phyloP scores from a whole-genome alignment of 1,140 invertebrate species.

The Acromyrmex charruanus region DNA sequence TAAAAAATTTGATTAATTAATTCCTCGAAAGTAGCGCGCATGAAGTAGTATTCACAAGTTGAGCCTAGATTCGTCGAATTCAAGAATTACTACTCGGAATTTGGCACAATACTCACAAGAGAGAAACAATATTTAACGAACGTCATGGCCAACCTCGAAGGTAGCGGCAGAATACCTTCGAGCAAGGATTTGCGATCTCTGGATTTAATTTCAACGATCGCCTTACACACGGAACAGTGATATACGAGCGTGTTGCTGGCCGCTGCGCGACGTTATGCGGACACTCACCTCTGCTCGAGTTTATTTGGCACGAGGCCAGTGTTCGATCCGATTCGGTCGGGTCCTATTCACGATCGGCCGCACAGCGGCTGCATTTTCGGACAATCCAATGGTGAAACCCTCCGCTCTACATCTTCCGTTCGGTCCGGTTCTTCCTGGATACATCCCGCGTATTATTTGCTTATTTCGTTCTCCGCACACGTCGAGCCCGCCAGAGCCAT shows the following conservation, averaged over 20 bases:
- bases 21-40: background rate
- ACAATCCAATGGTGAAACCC: slow-evolving; percentile 68
- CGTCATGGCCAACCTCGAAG: background rate
- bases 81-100: slow-evolving; percentile 6
- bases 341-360: slow-evolving; percentile 67
- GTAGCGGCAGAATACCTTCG: background rate
- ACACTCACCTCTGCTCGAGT: slow-evolving; percentile 56
- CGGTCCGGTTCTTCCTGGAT: slow-evolving; percentile 44
- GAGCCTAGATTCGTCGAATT: background rate
- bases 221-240: slow-evolving; percentile 47
- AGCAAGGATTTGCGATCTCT: slow-evolving; percentile 39
- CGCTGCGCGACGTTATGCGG: slow-evolving; percentile 29
- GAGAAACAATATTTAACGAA: slow-evolving; percentile 30
- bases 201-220: slow-evolving; percentile 73
- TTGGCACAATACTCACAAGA: background rate
- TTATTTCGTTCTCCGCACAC: slow-evolving; percentile 78
- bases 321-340: slow-evolving; percentile 55
- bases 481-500: slow-evolving; percentile 67
- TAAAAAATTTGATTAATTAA: background rate
- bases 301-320: slow-evolving; percentile 74
- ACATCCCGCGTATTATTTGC: slow-evolving; percentile 69
- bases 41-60: background rate
- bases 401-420: slow-evolving; percentile 30
- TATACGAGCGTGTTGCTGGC: slow-evolving; percentile 60
- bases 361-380: slow-evolving; percentile 74